phyloP scores from a whole-genome alignment of 1,140 invertebrate species.

The Pseudoatta argentina region DNA sequence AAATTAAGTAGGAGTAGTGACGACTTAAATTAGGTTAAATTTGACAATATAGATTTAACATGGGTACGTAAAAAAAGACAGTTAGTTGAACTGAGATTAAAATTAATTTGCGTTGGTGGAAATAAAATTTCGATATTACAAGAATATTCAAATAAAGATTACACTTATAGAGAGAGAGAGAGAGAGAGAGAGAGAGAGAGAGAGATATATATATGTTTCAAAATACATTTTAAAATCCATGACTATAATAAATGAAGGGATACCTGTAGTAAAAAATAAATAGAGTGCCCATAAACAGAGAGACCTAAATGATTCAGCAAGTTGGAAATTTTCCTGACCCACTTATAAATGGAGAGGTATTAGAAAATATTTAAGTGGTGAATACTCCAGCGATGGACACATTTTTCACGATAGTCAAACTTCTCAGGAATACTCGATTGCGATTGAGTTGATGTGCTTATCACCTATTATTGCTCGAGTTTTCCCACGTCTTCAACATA shows the following conservation, averaged over 20 bases:
- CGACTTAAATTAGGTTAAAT: no score
- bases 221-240: background rate
- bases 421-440: background rate
- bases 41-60: no score
- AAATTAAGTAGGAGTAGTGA: no score
- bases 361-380: background rate
- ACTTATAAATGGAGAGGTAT: background rate
- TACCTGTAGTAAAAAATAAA: background rate
- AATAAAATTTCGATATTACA: background rate
- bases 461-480: background rate
- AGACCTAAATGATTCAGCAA: background rate
- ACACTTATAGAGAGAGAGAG: background rate
- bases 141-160: background rate
- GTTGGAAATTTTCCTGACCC: background rate
- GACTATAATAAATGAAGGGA: background rate
- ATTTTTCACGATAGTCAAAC: background rate
- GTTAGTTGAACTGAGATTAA: no score
- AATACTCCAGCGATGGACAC: background rate
- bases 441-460: background rate
- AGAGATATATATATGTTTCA: no score
- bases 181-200: no score
- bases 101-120: no score
- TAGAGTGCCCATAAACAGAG: background rate
- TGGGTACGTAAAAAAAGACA: no score
- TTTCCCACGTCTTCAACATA: background rate